Evolutionary conservation across 2,113 vertebrate genomes (phyloP).

Genomic region (Rissa tridactyla): DNA sequence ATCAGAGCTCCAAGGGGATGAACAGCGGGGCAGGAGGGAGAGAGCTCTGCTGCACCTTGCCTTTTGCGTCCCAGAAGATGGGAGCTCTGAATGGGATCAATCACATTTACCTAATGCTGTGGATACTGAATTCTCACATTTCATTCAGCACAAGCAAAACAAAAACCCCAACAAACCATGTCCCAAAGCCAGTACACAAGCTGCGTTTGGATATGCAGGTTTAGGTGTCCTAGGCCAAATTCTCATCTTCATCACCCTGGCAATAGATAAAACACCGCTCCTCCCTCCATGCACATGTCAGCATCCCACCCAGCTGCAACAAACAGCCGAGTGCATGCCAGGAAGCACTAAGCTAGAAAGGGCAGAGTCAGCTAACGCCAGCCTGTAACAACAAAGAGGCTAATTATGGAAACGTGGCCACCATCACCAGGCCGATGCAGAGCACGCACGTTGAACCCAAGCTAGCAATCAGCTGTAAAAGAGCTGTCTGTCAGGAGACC

Average conservation of each 20-base stretch:
- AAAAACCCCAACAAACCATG: background rate
- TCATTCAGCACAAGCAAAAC: background rate
- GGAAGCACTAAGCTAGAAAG: background rate
- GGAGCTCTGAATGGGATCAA: background rate
- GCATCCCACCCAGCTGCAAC: background rate
- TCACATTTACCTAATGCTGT: background rate
- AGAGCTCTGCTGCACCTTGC: background rate
- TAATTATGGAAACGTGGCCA: background rate
- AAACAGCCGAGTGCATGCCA: background rate
- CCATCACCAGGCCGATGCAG: background rate
- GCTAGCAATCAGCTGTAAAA: background rate
- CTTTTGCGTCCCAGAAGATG: background rate
- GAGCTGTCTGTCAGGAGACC: background rate
- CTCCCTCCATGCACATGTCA: background rate
- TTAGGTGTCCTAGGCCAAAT: background rate
- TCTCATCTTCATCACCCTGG: background rate
- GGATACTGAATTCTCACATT: background rate
- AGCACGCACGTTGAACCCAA: background rate
- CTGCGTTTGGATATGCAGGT: background rate
- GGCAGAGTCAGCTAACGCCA: background rate
- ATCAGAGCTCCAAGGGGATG: background rate
- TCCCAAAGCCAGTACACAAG: background rate
- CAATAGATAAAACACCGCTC: background rate
- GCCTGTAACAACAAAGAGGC: background rate
- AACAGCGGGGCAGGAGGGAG: fast-evolving